Evolutionary conservation across 2,797 vertebrate species (phyloP).

Genomic region (Diceros bicornis): DNA sequence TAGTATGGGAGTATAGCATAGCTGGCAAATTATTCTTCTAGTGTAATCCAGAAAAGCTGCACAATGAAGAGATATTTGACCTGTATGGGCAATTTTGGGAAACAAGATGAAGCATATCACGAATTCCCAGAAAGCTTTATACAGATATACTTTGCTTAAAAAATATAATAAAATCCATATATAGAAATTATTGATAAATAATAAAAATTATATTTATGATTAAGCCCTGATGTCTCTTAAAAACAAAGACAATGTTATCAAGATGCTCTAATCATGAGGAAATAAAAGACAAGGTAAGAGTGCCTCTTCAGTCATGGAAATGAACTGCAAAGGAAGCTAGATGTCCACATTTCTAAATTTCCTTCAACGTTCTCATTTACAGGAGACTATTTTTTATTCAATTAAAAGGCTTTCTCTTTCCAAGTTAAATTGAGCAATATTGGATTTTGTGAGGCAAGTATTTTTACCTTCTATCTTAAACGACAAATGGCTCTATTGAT

Average conservation of each 20-base stretch:
- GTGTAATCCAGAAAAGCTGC: neutral
- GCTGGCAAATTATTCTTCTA: neutral
- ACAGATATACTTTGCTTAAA: neutral
- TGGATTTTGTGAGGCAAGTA: conserved; percentile 22
- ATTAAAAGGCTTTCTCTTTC: neutral
- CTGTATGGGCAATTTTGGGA: neutral
- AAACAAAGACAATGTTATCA: neutral
- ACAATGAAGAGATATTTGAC: neutral
- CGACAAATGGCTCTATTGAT: neutral
- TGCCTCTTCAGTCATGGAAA: neutral
- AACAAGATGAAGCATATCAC: neutral
- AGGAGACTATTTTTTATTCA: neutral
- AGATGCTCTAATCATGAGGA: neutral
- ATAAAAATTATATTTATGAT: neutral
- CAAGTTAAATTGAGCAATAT: conserved; percentile 31
- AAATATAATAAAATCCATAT: neutral
- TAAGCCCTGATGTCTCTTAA: neutral
- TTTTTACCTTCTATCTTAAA: conserved; percentile 32
- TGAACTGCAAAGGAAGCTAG: neutral
- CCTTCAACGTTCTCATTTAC: neutral
- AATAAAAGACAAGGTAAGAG: neutral
- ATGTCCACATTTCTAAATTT: neutral
- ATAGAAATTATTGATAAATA: neutral
- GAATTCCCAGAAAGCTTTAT: neutral
- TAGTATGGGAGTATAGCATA: neutral